Base-by-base conservation (phyloP, 2,888 invertebrate genomes). In the Aquatica leii region DNA sequence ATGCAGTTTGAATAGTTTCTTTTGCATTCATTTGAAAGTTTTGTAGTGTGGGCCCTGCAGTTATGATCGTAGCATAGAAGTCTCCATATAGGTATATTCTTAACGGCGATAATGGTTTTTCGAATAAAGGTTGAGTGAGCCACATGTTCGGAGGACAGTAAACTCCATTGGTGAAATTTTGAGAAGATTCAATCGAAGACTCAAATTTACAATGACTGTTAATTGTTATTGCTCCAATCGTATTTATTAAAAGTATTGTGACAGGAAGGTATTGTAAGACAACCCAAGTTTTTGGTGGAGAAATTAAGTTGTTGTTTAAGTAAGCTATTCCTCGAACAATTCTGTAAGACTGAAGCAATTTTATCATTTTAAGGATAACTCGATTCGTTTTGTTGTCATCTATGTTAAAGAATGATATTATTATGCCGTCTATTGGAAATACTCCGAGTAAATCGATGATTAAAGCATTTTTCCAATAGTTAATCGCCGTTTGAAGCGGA, bases 391-490 rank as follows among this genome's bases (percentile, higher is more conserved):
- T 6, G 4, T 24, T 24, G 6, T 4, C 4, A 4, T 24, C 24
- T 24, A 24, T 24, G 2, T 24, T 24, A 24, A 24, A 24, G 24
- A 24, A 24, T 4, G 24, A 2, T 24, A 24, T 24, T 4, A 57
- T 1, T 9, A 62, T 48, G 43, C 69, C 12, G 24, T 72, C 71
- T 8, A 74, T 56, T 4, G 76, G 76, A 5, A 74, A 11, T 8
- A 65, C 62, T 1, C 68, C 70, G 9, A 74, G 20, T 1, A 74
- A 18, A 49, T 76, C 76, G 1, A 71, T 34, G 8, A 72, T 18
- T 15, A 76, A 71, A 6, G 65, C 66, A 20, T 70, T 65, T n/a
- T 57, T 70, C 69, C 72, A 72, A 59, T 74, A 76, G 55, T 75
- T 21, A 3, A 52, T 43, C 0, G 70, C 67, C 1, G 73, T 74